Conservation (phyloP, 2,888 invertebrate genomes). For the Julus scanicus region DNA sequence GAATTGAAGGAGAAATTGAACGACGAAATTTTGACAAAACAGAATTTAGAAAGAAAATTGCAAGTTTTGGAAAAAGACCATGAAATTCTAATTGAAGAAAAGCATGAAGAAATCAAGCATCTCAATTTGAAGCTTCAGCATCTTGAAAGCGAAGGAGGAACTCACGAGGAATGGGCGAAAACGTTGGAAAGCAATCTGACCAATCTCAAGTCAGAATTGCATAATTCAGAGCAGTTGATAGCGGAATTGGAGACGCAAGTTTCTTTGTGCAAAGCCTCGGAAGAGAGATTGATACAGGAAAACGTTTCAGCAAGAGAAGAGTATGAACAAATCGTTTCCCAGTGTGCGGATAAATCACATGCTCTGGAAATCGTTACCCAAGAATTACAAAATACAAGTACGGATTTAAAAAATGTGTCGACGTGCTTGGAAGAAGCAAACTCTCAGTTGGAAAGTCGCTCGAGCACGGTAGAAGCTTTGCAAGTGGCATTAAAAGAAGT, state of each 20-base stretch:
- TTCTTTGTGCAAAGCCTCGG: neutral
- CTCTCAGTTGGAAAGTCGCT: constrained; percentile 1
- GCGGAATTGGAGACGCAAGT: neutral
- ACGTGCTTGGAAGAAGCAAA: neutral
- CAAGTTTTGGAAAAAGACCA: neutral
- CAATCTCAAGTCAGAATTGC: constrained; percentile 2
- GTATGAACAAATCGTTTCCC: neutral
- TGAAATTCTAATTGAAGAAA: neutral
- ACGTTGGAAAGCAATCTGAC: neutral
- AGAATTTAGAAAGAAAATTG: neutral
- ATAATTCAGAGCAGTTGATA: neutral
- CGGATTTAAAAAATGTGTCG: neutral
- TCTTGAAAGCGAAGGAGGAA: constrained; percentile 27
- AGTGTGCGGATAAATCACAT: neutral
- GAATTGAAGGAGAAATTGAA: neutral
- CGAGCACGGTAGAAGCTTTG: neutral
- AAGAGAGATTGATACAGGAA: neutral
- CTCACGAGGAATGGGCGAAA: constrained; percentile 2
- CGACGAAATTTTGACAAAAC: constrained; percentile 3
- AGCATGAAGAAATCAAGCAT: neutral
- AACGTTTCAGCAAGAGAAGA: neutral
- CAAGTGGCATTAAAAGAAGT: neutral
- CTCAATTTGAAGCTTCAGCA: neutral
- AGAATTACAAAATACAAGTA: neutral
- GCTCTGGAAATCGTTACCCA: neutral